Evolutionary conservation across 1,140 invertebrate genomes (phyloP), one percentile per base, ranked within the genome.

Genomic region (Drosophila pruinosa): DNA sequence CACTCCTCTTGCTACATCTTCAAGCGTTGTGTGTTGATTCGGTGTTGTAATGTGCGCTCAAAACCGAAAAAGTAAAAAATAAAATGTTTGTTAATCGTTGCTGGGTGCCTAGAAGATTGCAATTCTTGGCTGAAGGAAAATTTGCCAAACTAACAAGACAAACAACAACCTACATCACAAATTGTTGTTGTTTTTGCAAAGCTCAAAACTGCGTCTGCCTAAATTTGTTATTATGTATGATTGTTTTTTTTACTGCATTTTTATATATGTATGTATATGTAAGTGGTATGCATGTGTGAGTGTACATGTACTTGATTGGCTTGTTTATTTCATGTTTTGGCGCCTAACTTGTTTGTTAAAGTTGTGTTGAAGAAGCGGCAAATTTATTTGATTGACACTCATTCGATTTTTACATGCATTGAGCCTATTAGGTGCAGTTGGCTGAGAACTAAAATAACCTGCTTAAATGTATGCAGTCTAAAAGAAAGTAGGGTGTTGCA

Each of bases 301-400:
- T 41, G 24, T 68, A 47, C 75, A 48, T 70, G 75, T 67, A 67
- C 72, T 73, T 73, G 80, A 86, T 86, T 86, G 77, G 81, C 81
- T 85, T 86, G 81, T 86, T 81, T 71, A 78, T 74, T 81, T 81
- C 82, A 78, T 81, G 77, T 86, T 88, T 88, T 74, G 73, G 82
- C 82, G 82, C 82, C 69, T 56, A 88, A 86, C 82, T 88, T 81
- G 81, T 86, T 86, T 88, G 70, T 75, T 62, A n/a, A n/a, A n/a
- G n/a, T n/a, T 41, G 45, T 52, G 59, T 75, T 80, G 61, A 70
- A 70, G 71, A 68, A 56, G 39, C 31, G 39, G 50, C 65, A 39
- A 34, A 4, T 38, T 43, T 48, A 36, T 62, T 78, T 83, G 79
- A 82, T 83, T 83, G 80, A 63, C 58, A 81, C 48, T 38, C 53